A percentile compares a stretch with the other conserved stretches of the same genome.
Evolutionary conservation across 2,797 vertebrate species (phyloP).

Genomic region (Merluccius polli): DNA sequence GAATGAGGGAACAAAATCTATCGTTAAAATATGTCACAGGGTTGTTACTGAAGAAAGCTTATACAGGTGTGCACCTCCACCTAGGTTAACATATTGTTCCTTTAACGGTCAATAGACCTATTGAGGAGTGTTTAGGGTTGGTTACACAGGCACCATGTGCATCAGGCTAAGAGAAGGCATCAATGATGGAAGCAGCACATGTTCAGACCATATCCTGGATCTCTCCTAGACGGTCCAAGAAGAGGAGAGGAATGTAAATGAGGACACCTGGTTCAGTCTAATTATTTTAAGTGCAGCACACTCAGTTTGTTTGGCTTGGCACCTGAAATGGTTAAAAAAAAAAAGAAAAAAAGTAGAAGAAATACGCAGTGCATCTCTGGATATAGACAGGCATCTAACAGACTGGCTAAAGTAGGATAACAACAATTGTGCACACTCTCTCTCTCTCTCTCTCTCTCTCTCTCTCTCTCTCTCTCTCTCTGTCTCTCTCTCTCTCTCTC

Average conservation of each 20-base stretch:
- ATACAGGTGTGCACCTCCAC: slow-evolving; percentile 1
- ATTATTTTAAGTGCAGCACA: neutral
- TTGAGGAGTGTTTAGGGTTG: neutral
- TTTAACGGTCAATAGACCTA: neutral
- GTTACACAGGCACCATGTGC: neutral
- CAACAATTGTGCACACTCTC: neutral
- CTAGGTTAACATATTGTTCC: neutral
- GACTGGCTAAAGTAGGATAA: neutral
- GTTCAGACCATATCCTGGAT: neutral
- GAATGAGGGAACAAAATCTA: slow-evolving; percentile 46
- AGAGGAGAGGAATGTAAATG: neutral
- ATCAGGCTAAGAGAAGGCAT: neutral
- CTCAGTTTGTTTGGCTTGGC: neutral
- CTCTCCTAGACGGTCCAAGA: neutral
- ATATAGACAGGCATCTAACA: neutral
- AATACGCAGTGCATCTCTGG: neutral
- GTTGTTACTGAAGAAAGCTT: slow-evolving; percentile 60
- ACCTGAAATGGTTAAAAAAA: neutral
- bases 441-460: neutral
- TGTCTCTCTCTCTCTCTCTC: neutral
- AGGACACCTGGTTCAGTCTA: neutral
- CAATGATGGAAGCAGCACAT: neutral
- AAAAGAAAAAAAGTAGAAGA: neutral
- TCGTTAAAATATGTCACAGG: slow-evolving; percentile 55
- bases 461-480: neutral